Evolutionary conservation across 2,113 vertebrate species (phyloP).

Genomic region (Sminthopsis crassicaudata): DNA sequence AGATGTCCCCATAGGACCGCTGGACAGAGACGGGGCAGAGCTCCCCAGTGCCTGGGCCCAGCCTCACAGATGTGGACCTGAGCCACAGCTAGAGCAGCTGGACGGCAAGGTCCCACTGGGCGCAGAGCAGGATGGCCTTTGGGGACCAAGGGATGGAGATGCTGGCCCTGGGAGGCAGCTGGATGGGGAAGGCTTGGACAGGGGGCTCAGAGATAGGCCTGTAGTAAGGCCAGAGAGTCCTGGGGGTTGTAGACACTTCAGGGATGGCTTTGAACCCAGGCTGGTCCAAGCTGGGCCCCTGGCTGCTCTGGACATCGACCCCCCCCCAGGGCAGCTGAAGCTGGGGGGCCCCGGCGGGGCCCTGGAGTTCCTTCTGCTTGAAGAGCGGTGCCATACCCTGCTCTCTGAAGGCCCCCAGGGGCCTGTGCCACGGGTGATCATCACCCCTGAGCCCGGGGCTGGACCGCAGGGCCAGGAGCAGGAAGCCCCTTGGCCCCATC

Average conservation of each 20-base stretch:
- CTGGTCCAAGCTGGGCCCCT: background rate
- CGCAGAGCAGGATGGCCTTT: background rate
- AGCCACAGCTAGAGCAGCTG: background rate
- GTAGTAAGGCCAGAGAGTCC: background rate
- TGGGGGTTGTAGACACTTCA: background rate
- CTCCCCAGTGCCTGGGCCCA: background rate
- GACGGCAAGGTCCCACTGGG: background rate
- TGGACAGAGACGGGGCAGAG: background rate
- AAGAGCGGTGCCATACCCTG: conserved; percentile 53
- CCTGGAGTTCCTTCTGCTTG: conserved; percentile 37
- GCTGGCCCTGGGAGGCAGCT: background rate
- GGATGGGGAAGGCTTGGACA: background rate
- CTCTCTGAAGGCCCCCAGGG: conserved; percentile 68
- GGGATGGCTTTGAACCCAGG: background rate
- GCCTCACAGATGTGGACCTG: background rate
- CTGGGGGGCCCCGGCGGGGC: conserved; percentile 19
- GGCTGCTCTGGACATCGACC: background rate
- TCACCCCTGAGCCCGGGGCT: conserved; percentile 85
- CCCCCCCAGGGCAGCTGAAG: background rate
- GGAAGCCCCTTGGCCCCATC: conserved; percentile 74
- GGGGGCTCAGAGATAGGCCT: background rate
- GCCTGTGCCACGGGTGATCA: conserved; percentile 90
- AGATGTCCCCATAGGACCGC: background rate
- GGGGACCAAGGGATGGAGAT: background rate
- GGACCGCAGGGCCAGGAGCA: conserved; percentile 66